phyloP scores from a whole-genome alignment of 2,888 invertebrate species.

The Sinohyriopsis cumingii region DNA sequence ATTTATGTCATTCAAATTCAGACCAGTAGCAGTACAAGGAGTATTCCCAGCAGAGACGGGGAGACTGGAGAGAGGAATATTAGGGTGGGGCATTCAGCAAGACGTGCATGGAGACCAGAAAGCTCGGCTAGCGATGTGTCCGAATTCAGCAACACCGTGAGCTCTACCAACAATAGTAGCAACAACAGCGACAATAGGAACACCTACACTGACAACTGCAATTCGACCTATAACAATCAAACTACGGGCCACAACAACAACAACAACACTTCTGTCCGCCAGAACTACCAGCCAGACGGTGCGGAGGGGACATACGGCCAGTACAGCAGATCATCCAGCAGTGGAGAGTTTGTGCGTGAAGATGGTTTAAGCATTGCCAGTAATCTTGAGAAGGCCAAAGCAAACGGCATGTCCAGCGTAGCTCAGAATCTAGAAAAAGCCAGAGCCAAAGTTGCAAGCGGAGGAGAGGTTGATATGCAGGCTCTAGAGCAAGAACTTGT shows the following conservation, averaged over 20 bases:
- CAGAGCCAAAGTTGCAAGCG: conserved; percentile 25
- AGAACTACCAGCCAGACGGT: neutral
- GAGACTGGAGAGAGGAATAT: conserved; percentile 27
- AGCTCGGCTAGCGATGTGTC: conserved; percentile 6
- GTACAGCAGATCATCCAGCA: conserved; percentile 1
- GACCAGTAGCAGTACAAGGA: conserved; percentile 13
- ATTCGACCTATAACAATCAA: neutral
- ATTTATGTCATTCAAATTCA: too few species aligned
- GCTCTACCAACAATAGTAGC: conserved; percentile 6
- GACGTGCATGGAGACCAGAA: conserved; percentile 24
- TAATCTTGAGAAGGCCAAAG: conserved; percentile 4
- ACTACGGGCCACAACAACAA: too few species aligned
- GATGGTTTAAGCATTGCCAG: neutral
- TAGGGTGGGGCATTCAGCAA: conserved; percentile 9
- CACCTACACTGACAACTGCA: neutral
- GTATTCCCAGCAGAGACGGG: conserved; percentile 29
- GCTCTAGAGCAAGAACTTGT: conserved; percentile 45
- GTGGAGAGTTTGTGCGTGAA: conserved; percentile 1
- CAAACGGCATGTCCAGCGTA: neutral
- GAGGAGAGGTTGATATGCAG: conserved; percentile 39
- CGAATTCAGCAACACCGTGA: neutral
- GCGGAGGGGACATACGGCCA: neutral
- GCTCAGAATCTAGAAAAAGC: neutral
- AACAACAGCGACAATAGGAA: neutral
- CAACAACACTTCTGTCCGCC: neutral